Conservation (phyloP, 2,888 invertebrate species). For the Drosophila quinaria region DNA sequence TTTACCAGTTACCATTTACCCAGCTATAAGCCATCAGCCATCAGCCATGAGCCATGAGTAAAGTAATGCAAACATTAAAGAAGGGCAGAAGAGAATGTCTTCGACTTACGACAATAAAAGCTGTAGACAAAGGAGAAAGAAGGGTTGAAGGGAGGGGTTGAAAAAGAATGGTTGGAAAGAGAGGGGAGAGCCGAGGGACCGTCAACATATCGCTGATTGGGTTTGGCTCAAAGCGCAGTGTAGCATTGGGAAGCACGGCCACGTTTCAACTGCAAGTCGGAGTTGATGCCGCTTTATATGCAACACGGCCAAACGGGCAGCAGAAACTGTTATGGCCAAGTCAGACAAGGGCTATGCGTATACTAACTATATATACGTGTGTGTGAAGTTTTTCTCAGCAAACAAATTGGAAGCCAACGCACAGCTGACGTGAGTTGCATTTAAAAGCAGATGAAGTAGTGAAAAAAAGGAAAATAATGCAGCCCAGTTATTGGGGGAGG, state of each 20-base stretch:
- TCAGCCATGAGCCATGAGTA: constrained; percentile 44
- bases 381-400: constrained; percentile 6
- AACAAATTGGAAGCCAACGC: constrained; percentile 54
- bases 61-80: constrained; percentile 46
- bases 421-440: constrained; percentile 41
- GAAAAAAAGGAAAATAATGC: neutral
- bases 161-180: no score
- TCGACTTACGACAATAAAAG: constrained; percentile 54
- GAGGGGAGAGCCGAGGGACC: neutral
- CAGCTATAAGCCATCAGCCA: constrained; percentile 56
- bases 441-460: neutral
- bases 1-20: constrained; percentile 64
- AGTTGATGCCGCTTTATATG: constrained; percentile 43
- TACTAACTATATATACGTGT: neutral
- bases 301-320: constrained; percentile 28
- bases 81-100: constrained; percentile 30
- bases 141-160: no score
- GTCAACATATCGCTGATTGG: constrained; percentile 63
- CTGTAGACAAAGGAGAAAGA: constrained; percentile 26
- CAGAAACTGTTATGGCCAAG: constrained; percentile 51
- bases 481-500: neutral
- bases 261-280: constrained; percentile 37
- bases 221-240: constrained; percentile 52
- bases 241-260: constrained; percentile 64
- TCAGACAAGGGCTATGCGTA: constrained; percentile 16